Conservation (phyloP, 2,888 invertebrate genomes). For the Eueremaeus valkanovi region DNA sequence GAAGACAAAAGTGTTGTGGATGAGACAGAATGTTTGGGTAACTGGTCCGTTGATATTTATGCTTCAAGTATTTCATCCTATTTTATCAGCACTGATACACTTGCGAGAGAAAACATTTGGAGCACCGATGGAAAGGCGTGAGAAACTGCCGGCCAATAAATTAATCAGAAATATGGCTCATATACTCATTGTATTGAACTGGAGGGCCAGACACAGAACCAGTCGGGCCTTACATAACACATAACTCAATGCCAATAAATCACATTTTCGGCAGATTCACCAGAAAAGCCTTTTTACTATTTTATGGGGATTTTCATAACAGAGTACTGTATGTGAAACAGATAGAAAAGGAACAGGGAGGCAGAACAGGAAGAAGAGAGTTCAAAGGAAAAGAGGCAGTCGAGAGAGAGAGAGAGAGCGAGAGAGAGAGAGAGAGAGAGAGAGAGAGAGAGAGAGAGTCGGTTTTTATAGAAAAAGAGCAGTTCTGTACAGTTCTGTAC, state of each 20-base stretch:
- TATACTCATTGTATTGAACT: background rate
- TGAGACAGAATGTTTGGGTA: no score
- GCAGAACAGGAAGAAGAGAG: background rate
- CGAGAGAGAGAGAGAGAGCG: conserved; percentile 22
- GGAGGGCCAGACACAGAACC: background rate
- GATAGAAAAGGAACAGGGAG: conserved; percentile 10
- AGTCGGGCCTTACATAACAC: background rate
- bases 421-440: background rate
- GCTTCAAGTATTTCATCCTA: background rate
- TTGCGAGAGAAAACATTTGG: background rate
- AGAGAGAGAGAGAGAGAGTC: background rate
- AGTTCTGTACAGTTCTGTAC: background rate
- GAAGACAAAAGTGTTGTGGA: no score
- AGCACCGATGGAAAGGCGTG: conserved; percentile 19
- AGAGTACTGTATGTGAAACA: conserved; percentile 2
- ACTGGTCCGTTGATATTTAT: no score
- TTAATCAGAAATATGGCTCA: background rate
- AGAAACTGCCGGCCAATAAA: conserved; percentile 7
- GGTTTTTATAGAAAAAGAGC: conserved; percentile 7
- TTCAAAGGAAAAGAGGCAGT: background rate
- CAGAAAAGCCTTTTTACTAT: conserved; percentile 25
- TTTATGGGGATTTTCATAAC: conserved; percentile 27
- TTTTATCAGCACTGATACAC: conserved; percentile 1
- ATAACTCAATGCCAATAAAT: conserved; percentile 6
- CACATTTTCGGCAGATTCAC: conserved; percentile 15